Base-by-base conservation (phyloP, 2,797 vertebrate species). In the Ptychadena robeensis region DNA sequence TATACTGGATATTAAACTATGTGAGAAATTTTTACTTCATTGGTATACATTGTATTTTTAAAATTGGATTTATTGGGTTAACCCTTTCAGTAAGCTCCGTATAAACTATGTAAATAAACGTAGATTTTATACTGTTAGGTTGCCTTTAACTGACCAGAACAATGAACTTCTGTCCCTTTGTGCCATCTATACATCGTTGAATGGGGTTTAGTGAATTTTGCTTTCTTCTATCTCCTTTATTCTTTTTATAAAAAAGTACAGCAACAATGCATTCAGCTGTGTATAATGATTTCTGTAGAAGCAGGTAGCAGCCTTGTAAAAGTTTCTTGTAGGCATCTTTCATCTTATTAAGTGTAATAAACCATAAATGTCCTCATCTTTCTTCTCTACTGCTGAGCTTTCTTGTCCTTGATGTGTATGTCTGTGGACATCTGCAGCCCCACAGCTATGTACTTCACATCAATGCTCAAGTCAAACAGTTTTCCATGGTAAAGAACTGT, bases 291-390 rank as follows among this genome's bases (percentile, higher is more conserved):
- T 32, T 64, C n/a, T 64, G 27, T 22, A 40, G 40, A 34, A 40
- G 57, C n/a, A 48, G 76, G 30, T 15, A 68, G 35, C n/a, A 65
- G 28, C 10, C 15, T 64, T 9, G 40, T 12, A 11, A 48, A 48
- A 48, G 44, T 48, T 65, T 66, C 63, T 32, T 25, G 38, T 18
- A 35, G 44, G 37, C 38, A 34, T 87, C 77, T 34, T 65, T 25
- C 0, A 73, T 81, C 67, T 75, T 80, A 75, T 73, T 87, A 85
- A 35, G 82, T 59, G 48, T 83, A 27, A 85, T 66, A 77, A 77
- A 61, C 74, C 59, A 66, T 32, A 31, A 66, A 48, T 77, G 37
- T 66, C 30, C 28, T 34, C 63, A 48, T 65, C 22, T 66, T 44
- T 65, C 37, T 37, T 48, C 66, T 78, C 14, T 53, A 8, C 28